phyloP scores from a whole-genome alignment of 2,113 vertebrate species.

The Mandrillus leucophaeus region DNA sequence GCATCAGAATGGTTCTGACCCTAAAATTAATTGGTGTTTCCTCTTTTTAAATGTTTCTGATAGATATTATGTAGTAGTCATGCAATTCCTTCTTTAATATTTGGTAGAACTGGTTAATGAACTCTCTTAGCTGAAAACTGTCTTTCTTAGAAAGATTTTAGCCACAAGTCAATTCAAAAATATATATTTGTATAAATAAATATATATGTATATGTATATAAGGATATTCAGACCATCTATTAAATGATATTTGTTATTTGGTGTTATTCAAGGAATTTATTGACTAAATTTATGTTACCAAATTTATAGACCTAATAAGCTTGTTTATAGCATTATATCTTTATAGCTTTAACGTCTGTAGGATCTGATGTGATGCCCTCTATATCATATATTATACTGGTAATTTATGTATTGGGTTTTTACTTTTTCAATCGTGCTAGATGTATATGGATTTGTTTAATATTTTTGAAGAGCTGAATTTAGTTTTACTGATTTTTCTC shows the following conservation, averaged over 20 bases:
- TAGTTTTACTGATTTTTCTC: neutral
- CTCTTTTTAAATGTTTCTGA: neutral
- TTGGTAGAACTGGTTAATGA: neutral
- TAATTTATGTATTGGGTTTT: neutral
- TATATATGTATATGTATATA: neutral
- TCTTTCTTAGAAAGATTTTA: neutral
- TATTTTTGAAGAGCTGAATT: neutral
- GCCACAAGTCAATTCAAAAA: neutral
- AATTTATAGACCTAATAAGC: neutral
- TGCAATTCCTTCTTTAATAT: neutral
- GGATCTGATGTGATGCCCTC: neutral
- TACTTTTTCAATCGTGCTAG: neutral
- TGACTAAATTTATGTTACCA: neutral
- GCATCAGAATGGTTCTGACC: neutral
- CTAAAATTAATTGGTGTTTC: neutral
- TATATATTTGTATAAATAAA: neutral
- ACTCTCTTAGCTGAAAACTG: neutral
- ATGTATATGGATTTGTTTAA: neutral
- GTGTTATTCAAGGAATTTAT: neutral
- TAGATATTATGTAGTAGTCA: neutral
- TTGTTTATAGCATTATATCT: neutral
- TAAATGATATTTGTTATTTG: neutral
- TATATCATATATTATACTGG: neutral
- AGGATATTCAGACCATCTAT: neutral
- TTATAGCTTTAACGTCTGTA: neutral